Conservation (phyloP, 2,888 invertebrate species). For the Cephus rjabovi region DNA sequence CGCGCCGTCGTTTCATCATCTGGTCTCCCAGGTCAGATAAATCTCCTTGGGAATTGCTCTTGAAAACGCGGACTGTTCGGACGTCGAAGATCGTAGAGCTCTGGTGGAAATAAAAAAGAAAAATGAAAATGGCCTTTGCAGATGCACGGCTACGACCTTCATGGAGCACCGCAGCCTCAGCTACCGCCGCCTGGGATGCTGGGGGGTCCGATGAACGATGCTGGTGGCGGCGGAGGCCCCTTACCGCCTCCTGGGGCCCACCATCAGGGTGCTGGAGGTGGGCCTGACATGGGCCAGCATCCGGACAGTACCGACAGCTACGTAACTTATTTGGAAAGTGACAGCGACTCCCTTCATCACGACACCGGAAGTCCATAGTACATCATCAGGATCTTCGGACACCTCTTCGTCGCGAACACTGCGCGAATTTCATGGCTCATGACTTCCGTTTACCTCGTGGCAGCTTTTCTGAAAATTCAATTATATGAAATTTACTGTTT, state of each 20-base stretch:
- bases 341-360: conserved; percentile 72
- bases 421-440: neutral
- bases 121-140: conserved; percentile 63
- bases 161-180: conserved; percentile 59
- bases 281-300: conserved; percentile 76
- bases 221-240: conserved; percentile 54
- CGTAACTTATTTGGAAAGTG: conserved; percentile 93
- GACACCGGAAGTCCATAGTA: conserved; percentile 71
- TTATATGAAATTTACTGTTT: neutral
- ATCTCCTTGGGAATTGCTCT: neutral
- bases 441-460: neutral
- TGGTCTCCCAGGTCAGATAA: conserved; percentile 88
- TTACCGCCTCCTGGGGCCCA: conserved; percentile 55
- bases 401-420: neutral
- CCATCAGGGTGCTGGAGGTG: conserved; percentile 49
- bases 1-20: conserved; percentile 93
- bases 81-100: neutral
- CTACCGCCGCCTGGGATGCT: conserved; percentile 61
- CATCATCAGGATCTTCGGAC: conserved; percentile 28
- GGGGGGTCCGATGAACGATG: conserved; percentile 60
- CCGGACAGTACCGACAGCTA: conserved; percentile 89
- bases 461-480: neutral
- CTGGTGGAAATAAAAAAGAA: neutral
- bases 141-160: conserved; percentile 93
- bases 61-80: neutral